phyloP scores from a whole-genome alignment of 2,797 vertebrate species.

The Valencia hispanica region DNA sequence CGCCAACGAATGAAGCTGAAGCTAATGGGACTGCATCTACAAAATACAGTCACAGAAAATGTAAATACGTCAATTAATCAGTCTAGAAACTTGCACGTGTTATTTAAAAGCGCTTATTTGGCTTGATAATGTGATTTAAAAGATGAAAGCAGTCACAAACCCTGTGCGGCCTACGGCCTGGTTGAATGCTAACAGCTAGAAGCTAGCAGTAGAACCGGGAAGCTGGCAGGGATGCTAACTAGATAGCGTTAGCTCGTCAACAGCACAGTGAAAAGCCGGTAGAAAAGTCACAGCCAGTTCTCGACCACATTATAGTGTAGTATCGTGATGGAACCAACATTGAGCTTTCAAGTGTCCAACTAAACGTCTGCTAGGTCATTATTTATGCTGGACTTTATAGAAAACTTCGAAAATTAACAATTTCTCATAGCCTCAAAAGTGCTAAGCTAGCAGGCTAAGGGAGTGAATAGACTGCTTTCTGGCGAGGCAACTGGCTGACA shows the following conservation, averaged over 20 bases:
- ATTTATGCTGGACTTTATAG: background rate
- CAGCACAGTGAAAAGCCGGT: constrained; percentile 75
- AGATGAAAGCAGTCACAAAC: constrained; percentile 42
- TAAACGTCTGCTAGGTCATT: fast-evolving
- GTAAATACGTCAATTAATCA: background rate
- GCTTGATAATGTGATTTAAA: constrained; percentile 35
- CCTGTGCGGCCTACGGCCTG: constrained; percentile 62
- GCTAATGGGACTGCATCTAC: constrained; percentile 10
- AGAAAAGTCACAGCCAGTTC: constrained; percentile 68
- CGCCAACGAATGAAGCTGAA: constrained; percentile 28
- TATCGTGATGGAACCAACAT: background rate
- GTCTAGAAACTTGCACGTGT: background rate
- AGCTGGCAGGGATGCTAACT: constrained; percentile 38
- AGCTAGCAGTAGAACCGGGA: constrained; percentile 21
- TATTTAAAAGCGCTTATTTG: constrained; percentile 4
- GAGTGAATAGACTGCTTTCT: constrained; percentile 75
- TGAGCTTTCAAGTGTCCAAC: background rate
- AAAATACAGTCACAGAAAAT: background rate
- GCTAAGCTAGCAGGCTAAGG: constrained; percentile 73
- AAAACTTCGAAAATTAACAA: constrained; percentile 34
- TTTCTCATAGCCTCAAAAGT: constrained; percentile 66
- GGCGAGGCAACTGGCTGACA: constrained; percentile 76
- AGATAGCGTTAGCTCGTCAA: constrained; percentile 62
- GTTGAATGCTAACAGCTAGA: constrained; percentile 50
- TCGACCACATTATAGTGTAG: background rate